Conservation (phyloP, 2,797 vertebrate species). For the Hippocampus kuda region DNA sequence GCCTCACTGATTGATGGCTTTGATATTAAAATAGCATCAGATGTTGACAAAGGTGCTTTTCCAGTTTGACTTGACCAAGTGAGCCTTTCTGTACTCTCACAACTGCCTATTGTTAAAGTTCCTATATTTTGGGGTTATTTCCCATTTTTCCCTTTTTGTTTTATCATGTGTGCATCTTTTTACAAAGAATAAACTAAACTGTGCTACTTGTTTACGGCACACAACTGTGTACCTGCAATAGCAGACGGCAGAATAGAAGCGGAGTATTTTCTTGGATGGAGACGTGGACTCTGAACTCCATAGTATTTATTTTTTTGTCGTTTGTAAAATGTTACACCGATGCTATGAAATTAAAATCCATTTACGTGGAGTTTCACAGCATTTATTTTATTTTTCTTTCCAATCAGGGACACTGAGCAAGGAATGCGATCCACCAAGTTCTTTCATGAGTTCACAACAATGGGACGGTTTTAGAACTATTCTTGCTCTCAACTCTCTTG, state of each 20-base stretch:
- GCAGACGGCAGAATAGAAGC: background rate
- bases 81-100: slow-evolving; percentile 21
- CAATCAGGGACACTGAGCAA: background rate
- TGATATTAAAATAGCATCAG: slow-evolving; percentile 17
- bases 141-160: background rate
- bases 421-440: background rate
- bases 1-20: background rate
- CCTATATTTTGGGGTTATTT: background rate
- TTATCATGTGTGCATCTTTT: background rate
- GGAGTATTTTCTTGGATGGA: background rate
- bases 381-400: background rate
- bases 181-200: background rate
- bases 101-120: background rate
- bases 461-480: background rate
- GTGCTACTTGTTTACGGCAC: background rate
- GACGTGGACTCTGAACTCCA: background rate
- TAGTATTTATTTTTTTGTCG: background rate
- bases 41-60: slow-evolving; percentile 6
- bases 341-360: background rate
- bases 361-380: background rate
- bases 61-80: slow-evolving; percentile 12
- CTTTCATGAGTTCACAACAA: too few relatives aligned
- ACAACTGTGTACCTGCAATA: background rate
- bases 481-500: background rate
- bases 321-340: slow-evolving; percentile 1